Base-by-base conservation (phyloP, 2,888 invertebrate genomes). In the Phymatocera aterrima region DNA sequence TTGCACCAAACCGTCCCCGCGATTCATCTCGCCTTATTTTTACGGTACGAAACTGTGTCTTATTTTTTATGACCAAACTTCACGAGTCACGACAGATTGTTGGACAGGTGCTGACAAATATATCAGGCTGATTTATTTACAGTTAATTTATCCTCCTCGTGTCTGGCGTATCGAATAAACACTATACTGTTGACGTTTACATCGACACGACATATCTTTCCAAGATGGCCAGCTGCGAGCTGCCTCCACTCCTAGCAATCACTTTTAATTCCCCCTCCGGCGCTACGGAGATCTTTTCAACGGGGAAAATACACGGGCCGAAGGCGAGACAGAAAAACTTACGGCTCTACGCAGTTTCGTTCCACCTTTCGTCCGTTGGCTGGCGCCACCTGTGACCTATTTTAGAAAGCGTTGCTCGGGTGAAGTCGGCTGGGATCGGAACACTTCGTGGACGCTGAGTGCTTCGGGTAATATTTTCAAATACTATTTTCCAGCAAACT, bases 1-100 rank as follows among this genome's bases (percentile, higher is more conserved):
- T 93, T 98, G 97, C 89, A 98, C 96, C 91, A 98, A 93, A 86
- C 98, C 98, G 91, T 97, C 97, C 88, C 94, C 94, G 91, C 97
- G 96, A 93, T 97, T 96, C 97, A 97, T 97, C 88, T 24, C 60
- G 60, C 31, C 12, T 28, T 60, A n/a, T 34, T 65, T 34, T 8
- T 37, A 40, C 12, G 21, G 21, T 18, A 31, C 65, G 12, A 18
- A 43, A 21, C 12, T 51, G 24, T 51, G 18, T 51, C 18, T 57
- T 57, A 57, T 57, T 57, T 15, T 0, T 5, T 28, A 28, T 15
- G 28, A 15, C 57, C 28, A 24, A 24, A 15, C 3, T 24, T 10
- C 4, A 57, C 57, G 6, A 8, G 51, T 21, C 51, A 21, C 21
- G 10, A 18, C 28, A 1, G 18, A 24, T 28, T 8, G 3, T 3